A percentile compares a stretch with the other conserved stretches of the same genome.
Conservation (phyloP, 1,140 invertebrate species). For the Neodiprion fabricii region DNA sequence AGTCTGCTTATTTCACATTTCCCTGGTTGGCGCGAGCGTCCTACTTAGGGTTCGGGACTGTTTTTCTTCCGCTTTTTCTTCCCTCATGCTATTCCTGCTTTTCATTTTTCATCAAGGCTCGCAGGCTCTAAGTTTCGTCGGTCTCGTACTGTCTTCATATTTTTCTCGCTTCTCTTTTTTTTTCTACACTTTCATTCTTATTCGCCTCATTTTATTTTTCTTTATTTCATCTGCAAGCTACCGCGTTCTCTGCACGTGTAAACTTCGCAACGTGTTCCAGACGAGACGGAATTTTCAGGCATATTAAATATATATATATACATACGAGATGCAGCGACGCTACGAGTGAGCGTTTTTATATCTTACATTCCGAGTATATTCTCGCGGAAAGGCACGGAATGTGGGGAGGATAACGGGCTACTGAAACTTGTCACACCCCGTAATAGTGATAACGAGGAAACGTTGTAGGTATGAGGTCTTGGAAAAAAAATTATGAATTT, state of each 20-base stretch:
- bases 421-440: background rate
- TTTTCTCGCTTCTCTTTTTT: background rate
- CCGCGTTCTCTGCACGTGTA: too few relatives aligned
- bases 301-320: too few relatives aligned
- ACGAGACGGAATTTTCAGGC: too few relatives aligned
- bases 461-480: background rate
- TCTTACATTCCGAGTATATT: background rate
- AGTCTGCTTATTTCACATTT: background rate
- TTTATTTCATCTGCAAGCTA: too few relatives aligned
- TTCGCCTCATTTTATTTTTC: too few relatives aligned
- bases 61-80: too few relatives aligned
- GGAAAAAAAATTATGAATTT: too few relatives aligned
- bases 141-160: background rate
- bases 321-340: background rate
- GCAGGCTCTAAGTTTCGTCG: background rate
- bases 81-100: background rate
- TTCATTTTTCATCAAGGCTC: constrained; percentile 3
- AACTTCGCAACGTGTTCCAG: too few relatives aligned
- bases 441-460: background rate
- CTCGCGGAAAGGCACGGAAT: background rate
- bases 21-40: background rate
- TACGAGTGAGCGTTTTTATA: background rate
- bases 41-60: background rate
- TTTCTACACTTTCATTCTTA: too few relatives aligned
- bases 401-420: background rate